Base-by-base conservation (phyloP, 2,888 invertebrate species). In the Polyommatus icarus region DNA sequence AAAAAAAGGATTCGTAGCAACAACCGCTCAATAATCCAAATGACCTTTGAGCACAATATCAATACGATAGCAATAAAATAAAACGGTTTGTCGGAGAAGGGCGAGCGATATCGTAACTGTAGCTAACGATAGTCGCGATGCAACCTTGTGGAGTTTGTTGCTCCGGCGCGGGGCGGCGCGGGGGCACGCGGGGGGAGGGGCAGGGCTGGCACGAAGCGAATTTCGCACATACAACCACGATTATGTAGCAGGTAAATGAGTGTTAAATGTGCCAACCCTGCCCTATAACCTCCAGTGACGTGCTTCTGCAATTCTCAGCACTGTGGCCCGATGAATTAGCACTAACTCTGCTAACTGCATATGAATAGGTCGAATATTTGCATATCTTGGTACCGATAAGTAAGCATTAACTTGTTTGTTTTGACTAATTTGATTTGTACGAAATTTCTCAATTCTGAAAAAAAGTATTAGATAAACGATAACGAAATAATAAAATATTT, bases 91-190 rank as follows among this genome's bases (percentile, higher is more conserved):
- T 83, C 82, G 87, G 91, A 92, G 92, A 93, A 93, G 93, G 93
- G 93, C 91, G 91, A 86, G 87, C 87, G 90, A 91, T 91, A 92
- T 92, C 89, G 91, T 90, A 91, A 90, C 90, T 89, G 90, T 89
- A 87, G 92, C 86, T 84, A 85, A 86, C 88, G 91, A 91, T 90
- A 90, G 88, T 88, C 89, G 89, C 85, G 84, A 85, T 87, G 88
- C 92, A 93, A 93, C 93, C 93, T 93, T 93, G 93, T 91, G 92
- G 91, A 92, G 94, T 92, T 93, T 93, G 91, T 93, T 93, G 93
- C 87, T 89, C 93, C 91, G 87, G 80, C 83, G 82, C 82, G 81
- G 85, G 78, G 76, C 82, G 83, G 84, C 80, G 84, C 77, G 81
- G 80, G 82, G 78, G 46, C 10, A 15, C 29, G 29, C 29, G 29